Base-by-base conservation (phyloP, 2,797 vertebrate genomes). In the Rhyacichthys aspro region DNA sequence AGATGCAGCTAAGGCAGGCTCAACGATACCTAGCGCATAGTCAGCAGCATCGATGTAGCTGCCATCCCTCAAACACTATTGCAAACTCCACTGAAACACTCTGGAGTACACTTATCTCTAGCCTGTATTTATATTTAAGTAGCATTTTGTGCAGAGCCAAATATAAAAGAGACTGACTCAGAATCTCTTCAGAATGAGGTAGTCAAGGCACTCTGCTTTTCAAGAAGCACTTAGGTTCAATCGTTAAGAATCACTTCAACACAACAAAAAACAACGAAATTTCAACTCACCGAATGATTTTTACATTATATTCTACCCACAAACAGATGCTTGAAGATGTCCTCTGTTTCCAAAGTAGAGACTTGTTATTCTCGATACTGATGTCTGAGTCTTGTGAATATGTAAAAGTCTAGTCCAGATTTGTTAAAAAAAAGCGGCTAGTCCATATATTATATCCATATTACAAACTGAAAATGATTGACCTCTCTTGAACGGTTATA, bases 161-260 rank as follows among this genome's bases (percentile, higher is more conserved):
- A 60, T 47, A 71, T 33, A 60, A 78, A 62, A 16, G 42, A 11
- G 8, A 18, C n/a, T 64, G 70, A 67, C 67, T 69, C 43, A 76
- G 43, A 58, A 45, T 17, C 33, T 63, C 46, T 55, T 7, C 38
- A 53, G 17, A 61, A 46, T 32, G 39, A 60, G 8, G 28, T 18
- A 43, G 46, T 60, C 18, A 34, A 12, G 45, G 57, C 54, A 56
- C 56, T 71, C 56, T 7, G 34, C 53, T 43, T 38, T 14, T n/a
- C 5, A 23, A 37, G 39, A 46, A 43, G 16, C 41, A 58, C 50
- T 56, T 45, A 44, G 36, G 39, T 28, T 42, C 15, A 46, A 65
- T 72, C 54, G 14, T 36, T 63, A 49, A 41, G 23, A 48, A 42
- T 42, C 38, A 58, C 43, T 61, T 11, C 44, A 34, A 33, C 8